Base-by-base conservation (phyloP, 2,888 invertebrate genomes). In the Tenthredo notha region DNA sequence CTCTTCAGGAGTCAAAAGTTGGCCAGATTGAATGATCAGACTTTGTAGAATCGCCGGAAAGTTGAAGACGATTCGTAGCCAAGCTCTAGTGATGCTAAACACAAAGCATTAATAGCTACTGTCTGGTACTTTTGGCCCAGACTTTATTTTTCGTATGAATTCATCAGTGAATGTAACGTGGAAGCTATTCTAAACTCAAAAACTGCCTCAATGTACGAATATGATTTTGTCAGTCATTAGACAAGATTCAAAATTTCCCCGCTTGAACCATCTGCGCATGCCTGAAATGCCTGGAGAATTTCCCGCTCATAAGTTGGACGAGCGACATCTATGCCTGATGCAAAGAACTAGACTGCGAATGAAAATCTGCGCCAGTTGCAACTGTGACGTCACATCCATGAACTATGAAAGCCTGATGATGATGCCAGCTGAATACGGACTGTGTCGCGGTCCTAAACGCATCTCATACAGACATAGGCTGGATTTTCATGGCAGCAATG, bases 241-340 rank as follows among this genome's bases (percentile, higher is more conserved):
- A 72, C 72, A 43, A 37, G 40, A 43, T 43, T 72, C 10, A 21
- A 72, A 72, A 43, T 72, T 72, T 72, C 43, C 72, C 72, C 72
- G 72, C 72, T 72, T 4, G 43, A n/a, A 43, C 43, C 7, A 43
- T 72, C 37, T 12, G 72, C 43, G 43, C 72, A 72, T 72, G 43
- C 18, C 67, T 67, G 25, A 29, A 67, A 67, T 33, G 33, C 33
- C 33, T 4, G 21, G 65, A 65, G n/a, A n/a, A 58, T 58, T 58
- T 58, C 21, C 21, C 21, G 18, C 58, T 21, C 47, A 3, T 47
- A 29, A 25, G 25, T 12, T 61, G 2, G 12, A 61, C 58, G 9
- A 29, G 29, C 3, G 29, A 65, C 65, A 65, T 65, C 65, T 65
- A 21, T 65, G 33, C 25, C 4, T 1, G 7, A 12, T 18, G 9